Evolutionary conservation across 2,888 invertebrate species (phyloP).

Genomic region (Gonocerus acuteangulatus): DNA sequence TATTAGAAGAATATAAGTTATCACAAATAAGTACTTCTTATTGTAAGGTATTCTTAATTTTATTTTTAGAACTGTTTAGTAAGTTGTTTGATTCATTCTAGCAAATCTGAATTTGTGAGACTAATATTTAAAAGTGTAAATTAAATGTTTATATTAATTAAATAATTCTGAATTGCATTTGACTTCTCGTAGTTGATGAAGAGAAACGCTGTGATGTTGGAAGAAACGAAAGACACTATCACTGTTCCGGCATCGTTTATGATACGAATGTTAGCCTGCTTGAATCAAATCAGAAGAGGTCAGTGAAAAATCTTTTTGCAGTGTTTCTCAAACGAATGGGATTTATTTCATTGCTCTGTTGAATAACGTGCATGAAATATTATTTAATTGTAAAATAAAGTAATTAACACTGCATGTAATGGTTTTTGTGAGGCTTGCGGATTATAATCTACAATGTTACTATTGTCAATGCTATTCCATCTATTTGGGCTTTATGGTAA

Average conservation of each 20-base stretch:
- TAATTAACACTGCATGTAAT: background rate
- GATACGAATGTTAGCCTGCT: slow-evolving; percentile 65
- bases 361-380: background rate
- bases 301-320: background rate
- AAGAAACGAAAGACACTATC: slow-evolving; percentile 78
- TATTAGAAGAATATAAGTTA: too few relatives aligned
- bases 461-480: too few relatives aligned
- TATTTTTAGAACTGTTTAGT: too few relatives aligned
- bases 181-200: slow-evolving; percentile 54
- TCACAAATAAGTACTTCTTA: too few relatives aligned
- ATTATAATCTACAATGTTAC: too few relatives aligned
- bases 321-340: background rate
- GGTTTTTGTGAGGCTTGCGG: too few relatives aligned
- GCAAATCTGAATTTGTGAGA: too few relatives aligned
- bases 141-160: too few relatives aligned
- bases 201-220: slow-evolving; percentile 73
- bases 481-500: too few relatives aligned
- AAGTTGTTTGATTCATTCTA: too few relatives aligned
- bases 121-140: too few relatives aligned
- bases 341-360: background rate
- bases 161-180: background rate
- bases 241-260: slow-evolving; percentile 82
- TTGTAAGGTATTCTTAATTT: too few relatives aligned
- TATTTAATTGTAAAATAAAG: background rate
- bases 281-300: slow-evolving; percentile 56